phyloP scores from a whole-genome alignment of 37 sponge, comb jelly and placozoan genomes.

The Theonella swinhoei region DNA sequence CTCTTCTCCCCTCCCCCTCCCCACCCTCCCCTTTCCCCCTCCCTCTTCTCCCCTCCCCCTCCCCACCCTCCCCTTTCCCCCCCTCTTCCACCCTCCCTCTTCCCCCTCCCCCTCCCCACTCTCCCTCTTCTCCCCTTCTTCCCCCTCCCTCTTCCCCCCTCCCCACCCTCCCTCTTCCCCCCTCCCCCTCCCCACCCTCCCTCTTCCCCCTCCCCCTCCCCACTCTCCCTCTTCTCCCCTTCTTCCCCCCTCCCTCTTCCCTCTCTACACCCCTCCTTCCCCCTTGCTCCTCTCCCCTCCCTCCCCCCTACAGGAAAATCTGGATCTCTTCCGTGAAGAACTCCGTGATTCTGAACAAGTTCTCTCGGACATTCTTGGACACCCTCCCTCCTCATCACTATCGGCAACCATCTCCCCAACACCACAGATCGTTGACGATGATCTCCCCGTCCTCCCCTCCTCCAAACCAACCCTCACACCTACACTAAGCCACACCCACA shows the following conservation, averaged over 20 bases:
- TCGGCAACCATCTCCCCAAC: slow-evolving; percentile 15
- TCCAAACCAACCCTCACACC: slow-evolving; percentile 22
- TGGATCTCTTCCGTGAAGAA: slow-evolving; percentile 39
- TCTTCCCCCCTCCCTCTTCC: not conserved
- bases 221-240: not conserved
- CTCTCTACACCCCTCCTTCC: not conserved
- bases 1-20: no score
- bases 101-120: no score
- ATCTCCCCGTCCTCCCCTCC: slow-evolving; percentile 53
- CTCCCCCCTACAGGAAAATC: slow-evolving; percentile 36
- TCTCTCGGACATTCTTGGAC: slow-evolving; percentile 52
- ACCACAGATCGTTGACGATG: slow-evolving; percentile 34
- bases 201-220: not conserved
- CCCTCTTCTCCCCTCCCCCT: no score
- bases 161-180: no score
- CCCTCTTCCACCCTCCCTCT: no score
- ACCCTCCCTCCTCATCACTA: slow-evolving; percentile 8
- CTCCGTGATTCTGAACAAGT: slow-evolving; percentile 35
- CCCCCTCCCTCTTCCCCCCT: no score
- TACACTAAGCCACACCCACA: not conserved
- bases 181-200: no score
- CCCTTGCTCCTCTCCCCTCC: not conserved
- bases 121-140: no score
- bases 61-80: no score
- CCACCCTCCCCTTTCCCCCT: no score